Evolutionary conservation across 2,797 vertebrate genomes (phyloP).

Genomic region (Nothura maculosa): DNA sequence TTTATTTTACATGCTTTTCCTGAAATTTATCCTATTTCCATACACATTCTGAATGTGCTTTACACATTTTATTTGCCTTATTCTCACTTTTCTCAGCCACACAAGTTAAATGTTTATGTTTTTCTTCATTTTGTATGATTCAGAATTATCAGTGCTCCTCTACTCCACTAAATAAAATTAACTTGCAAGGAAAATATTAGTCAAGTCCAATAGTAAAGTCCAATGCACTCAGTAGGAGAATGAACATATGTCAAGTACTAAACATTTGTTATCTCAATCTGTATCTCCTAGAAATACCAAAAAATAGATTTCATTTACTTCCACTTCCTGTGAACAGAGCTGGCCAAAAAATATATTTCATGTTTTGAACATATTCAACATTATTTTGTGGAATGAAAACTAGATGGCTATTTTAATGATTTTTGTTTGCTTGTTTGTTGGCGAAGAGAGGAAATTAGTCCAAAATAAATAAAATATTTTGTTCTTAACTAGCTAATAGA

Average conservation of each 20-base stretch:
- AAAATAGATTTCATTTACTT: neutral
- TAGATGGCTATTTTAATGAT: rapidly evolving
- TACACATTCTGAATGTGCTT: neutral
- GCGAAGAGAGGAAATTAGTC: neutral
- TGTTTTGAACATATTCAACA: neutral
- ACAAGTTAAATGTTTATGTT: constrained; percentile 55
- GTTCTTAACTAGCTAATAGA: neutral
- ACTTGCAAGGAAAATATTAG: neutral
- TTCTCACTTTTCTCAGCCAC: neutral
- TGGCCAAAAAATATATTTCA: neutral
- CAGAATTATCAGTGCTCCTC: constrained; percentile 30
- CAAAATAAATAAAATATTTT: neutral
- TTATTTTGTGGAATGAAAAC: neutral
- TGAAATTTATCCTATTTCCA: constrained; percentile 25
- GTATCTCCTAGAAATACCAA: neutral
- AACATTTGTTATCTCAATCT: constrained; percentile 8
- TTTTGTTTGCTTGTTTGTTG: neutral
- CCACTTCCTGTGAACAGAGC: neutral
- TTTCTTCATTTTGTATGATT: constrained; percentile 21
- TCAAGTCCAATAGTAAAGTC: neutral
- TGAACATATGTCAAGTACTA: neutral
- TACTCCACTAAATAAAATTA: constrained; percentile 23
- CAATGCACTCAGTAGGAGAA: neutral
- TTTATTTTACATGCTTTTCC: neutral
- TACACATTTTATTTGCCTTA: constrained; percentile 41